Evolutionary conservation across 2,797 vertebrate species (phyloP).

Genomic region (Gallinago stenura): DNA sequence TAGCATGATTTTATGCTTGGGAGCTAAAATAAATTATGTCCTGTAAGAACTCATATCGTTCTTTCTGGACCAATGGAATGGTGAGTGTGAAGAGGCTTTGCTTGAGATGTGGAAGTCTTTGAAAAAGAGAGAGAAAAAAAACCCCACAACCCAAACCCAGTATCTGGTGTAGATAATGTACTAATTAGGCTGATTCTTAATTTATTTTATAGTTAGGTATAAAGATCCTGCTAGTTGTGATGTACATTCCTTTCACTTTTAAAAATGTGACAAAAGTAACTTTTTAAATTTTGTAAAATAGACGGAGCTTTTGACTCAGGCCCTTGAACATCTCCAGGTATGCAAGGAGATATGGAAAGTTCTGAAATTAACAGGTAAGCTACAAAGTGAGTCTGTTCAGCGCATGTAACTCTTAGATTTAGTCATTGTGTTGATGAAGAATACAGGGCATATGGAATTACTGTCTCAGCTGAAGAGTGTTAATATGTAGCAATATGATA

Average conservation of each 20-base stretch:
- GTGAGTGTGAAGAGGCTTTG: not conserved
- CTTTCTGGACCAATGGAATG: rapidly evolving
- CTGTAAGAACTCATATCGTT: not conserved
- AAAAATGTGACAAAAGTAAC: not conserved
- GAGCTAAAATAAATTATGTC: not conserved
- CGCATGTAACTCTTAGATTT: not conserved
- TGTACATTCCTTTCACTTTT: not conserved
- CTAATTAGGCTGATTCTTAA: not conserved
- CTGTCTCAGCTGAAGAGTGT: not conserved
- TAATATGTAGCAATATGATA: not conserved
- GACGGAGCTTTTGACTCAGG: conserved; percentile 82
- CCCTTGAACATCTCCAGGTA: conserved; percentile 84
- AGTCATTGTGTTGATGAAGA: not conserved
- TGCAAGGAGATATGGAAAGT: conserved; percentile 88
- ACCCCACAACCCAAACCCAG: not conserved
- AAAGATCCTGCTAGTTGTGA: not conserved
- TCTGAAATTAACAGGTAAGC: conserved; percentile 88
- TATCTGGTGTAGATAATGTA: not conserved
- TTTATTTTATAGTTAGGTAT: not conserved
- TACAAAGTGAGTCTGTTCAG: not conserved
- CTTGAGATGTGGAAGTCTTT: not conserved
- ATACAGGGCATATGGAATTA: not conserved
- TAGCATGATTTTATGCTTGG: not conserved
- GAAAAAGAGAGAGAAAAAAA: not conserved
- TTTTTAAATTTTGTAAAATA: conserved; percentile 64